Base-by-base conservation (phyloP, 2,888 invertebrate genomes). In the Nomada lathburiana region DNA sequence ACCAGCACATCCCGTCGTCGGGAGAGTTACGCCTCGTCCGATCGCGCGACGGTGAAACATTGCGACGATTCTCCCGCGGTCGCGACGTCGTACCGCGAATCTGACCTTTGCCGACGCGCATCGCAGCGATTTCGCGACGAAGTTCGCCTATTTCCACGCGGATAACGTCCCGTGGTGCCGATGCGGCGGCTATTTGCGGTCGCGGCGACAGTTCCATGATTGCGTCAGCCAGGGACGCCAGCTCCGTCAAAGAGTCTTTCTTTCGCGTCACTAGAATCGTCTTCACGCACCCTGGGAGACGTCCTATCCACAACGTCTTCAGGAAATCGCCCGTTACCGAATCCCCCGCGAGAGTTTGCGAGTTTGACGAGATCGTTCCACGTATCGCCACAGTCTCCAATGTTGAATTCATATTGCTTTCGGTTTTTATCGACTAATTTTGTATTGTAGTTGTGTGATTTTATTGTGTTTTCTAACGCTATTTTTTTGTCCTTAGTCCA, bases 391-490 rank as follows among this genome's bases (percentile, higher is more conserved):
- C n/a, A n/a, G 88, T 62, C 88, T 72, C 89, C 89, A 18, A 80
- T 83, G 13, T 89, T 83, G 59, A 90, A 89, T 50, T 85, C 69
- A 50, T 86, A 69, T 10, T 86, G 29, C 70, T 86, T 89, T 65
- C 83, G 67, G 65, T 86, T 83, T 81, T 78, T 82, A 60, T 90
- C 85, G 62, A 79, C 83, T 74, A 65, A 36, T 71, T 71, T 83
- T 63, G 88, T 88, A 59, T 90, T 90, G 44, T 83, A 86, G 23
- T 89, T 44, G 75, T 86, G 84, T n/a, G 68, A 86, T 84, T 83
- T 87, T 55, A 77, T 83, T 53, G 82, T 79, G 16, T 85, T 89
- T 84, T 86, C 23, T 10, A 86, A 60, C 10, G 90, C 89, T 59
- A 70, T 70, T 82, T 83, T 80, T 72, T 82, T 86, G 69, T 64